phyloP scores from a whole-genome alignment of 23 tunicate species.

The Diplosoma virens region DNA sequence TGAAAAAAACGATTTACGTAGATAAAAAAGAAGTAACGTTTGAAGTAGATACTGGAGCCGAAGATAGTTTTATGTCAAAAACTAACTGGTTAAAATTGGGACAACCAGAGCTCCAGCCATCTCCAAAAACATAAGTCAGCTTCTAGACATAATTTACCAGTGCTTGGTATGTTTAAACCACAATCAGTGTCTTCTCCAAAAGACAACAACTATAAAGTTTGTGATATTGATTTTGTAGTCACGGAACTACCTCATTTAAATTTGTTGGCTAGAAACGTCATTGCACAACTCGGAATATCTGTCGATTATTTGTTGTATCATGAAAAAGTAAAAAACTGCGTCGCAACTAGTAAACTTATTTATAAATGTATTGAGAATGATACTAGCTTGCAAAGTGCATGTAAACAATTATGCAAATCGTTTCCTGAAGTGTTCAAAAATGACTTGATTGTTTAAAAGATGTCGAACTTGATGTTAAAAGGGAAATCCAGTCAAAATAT shows the following conservation, averaged over 20 bases:
- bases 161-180: slow-evolving; percentile 13
- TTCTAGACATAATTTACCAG: slow-evolving; percentile 12
- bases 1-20: background rate
- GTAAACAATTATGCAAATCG: too few species aligned
- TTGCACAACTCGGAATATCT: slow-evolving; percentile 12
- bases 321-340: background rate
- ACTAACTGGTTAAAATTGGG: slow-evolving; percentile 19
- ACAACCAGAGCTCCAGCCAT: background rate
- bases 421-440: too few species aligned
- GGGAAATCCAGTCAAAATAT: too few species aligned
- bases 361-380: too few species aligned
- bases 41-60: slow-evolving; percentile 28
- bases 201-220: background rate
- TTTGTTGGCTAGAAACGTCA: slow-evolving; percentile 24
- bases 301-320: slow-evolving; percentile 16
- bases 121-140: slow-evolving; percentile 3
- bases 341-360: background rate
- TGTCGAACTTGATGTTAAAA: too few species aligned
- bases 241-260: slow-evolving; percentile 16
- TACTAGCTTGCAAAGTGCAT: too few species aligned
- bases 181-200: background rate
- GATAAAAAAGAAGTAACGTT: background rate
- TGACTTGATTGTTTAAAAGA: too few species aligned
- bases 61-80: slow-evolving; percentile 16
- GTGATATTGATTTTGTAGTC: slow-evolving; percentile 13